Conservation (phyloP, 2,797 vertebrate species). For the Karalla daura region DNA sequence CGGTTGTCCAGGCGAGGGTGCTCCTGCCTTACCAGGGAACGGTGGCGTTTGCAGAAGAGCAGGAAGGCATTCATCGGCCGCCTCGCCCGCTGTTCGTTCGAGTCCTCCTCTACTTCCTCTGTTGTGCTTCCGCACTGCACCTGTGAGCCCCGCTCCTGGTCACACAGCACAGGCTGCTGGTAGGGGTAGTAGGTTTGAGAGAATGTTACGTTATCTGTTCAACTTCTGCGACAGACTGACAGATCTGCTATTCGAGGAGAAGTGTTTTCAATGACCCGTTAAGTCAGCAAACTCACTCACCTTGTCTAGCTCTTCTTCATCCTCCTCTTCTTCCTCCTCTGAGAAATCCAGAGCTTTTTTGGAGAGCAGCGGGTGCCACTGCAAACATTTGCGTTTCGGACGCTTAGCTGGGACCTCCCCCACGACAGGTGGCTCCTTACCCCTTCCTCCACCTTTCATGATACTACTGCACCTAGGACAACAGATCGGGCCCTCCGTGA, state of each 20-base stretch:
- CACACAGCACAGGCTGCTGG: constrained; percentile 71
- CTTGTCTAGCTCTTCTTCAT: constrained; percentile 96
- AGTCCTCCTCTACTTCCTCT: constrained; percentile 90
- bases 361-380: constrained; percentile 98
- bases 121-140: constrained; percentile 84
- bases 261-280: too few relatives aligned
- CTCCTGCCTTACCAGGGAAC: constrained; percentile 96
- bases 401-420: constrained; percentile 93
- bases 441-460: constrained; percentile 97
- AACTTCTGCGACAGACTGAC: not conserved
- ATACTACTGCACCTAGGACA: constrained; percentile 86
- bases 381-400: constrained; percentile 97
- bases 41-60: constrained; percentile 98
- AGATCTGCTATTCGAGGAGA: not conserved
- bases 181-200: too few relatives aligned
- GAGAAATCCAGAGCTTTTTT: constrained; percentile 97
- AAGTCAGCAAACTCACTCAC: constrained; percentile 69
- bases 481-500: constrained; percentile 12
- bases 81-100: constrained; percentile 92
- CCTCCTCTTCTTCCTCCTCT: constrained; percentile 97
- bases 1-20: constrained; percentile 98
- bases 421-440: constrained; percentile 91
- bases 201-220: not conserved
- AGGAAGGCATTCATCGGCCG: constrained; percentile 99
- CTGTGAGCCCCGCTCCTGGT: constrained; percentile 71